Evolutionary conservation across 2,888 invertebrate species (phyloP), one percentile per base, ranked within the genome.

Genomic region (Megamerina dolium): DNA sequence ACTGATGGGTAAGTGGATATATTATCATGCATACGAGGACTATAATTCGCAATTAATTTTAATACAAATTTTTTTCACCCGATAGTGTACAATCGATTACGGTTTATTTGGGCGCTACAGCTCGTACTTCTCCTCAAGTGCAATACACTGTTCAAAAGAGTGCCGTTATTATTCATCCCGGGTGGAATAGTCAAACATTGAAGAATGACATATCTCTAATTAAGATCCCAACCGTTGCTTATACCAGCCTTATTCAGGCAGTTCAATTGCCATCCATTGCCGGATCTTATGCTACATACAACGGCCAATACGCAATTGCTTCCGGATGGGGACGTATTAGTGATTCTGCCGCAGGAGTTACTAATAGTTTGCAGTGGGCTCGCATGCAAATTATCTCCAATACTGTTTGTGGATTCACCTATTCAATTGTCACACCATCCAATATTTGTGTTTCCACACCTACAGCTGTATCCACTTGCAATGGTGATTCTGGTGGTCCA

Each of bases 301-400:
- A 55, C 8, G 66, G 65, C n/a, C 48, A 55, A 5, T 14, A 29
- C 2, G 69, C 64, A 8, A 50, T 61, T 14, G 72, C 70, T 30
- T 70, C 71, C 46, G 75, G 75, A 27, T 75, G 74, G 74, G 75
- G 75, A 35, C 62, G 55, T 40, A 55, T 18, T 31, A 56, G 56
- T 5, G 66, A 65, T 21, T 18, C 35, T 4, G 51, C 52, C 8
- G 4, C 49, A 21, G 9, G 35, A 37, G 59, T 59, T n/a, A 41
- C 59, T 37, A 27, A 13, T 17, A 58, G 62, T 2, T 60, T 75
- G 37, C 61, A 71, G 48, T 64, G 57, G 42, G 62, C 63, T 0
- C 21, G 32, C 6, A 53, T 68, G 26, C 50, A 59, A 0, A 56
- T 74, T 27, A 60, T 72, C 3, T 47, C 56, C 19, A 63, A 68